phyloP scores from a whole-genome alignment of 1,140 invertebrate genomes.

The Procambarus virginalis region DNA sequence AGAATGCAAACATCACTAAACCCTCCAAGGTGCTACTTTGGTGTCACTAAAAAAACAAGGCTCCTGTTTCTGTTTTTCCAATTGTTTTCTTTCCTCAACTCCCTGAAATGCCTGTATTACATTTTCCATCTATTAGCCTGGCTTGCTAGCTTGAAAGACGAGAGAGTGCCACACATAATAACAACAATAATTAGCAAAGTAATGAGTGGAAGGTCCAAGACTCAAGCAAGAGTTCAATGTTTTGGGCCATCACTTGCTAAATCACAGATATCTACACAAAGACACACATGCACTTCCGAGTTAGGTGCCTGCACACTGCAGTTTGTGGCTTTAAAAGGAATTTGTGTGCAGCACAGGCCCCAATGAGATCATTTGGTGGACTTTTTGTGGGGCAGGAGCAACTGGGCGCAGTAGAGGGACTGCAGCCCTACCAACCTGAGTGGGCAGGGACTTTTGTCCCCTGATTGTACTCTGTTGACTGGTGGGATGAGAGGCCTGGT shows the following conservation, averaged over 20 bases:
- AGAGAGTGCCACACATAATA: slow-evolving; percentile 28
- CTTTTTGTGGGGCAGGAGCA: slow-evolving; percentile 38
- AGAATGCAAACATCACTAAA: slow-evolving; percentile 5
- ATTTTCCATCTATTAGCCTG: slow-evolving; percentile 16
- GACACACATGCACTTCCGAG: slow-evolving; percentile 33
- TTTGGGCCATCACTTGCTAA: slow-evolving; percentile 42
- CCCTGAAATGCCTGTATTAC: slow-evolving; percentile 34
- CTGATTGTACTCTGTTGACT: slow-evolving; percentile 62
- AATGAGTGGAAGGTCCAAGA: slow-evolving; percentile 1
- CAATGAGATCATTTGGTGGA: slow-evolving; percentile 60
- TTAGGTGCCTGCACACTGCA: slow-evolving; percentile 27
- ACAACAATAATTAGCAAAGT: slow-evolving; percentile 37
- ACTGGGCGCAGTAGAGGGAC: slow-evolving; percentile 31
- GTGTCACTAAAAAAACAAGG: slow-evolving; percentile 22
- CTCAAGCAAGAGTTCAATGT: slow-evolving; percentile 18
- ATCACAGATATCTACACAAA: slow-evolving; percentile 54
- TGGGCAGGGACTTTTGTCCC: slow-evolving; percentile 45
- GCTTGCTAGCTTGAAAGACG: slow-evolving; percentile 28
- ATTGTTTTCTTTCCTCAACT: neutral
- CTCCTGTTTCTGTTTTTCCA: slow-evolving; percentile 5
- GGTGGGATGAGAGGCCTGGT: slow-evolving; percentile 52
- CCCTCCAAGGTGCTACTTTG: slow-evolving; percentile 19
- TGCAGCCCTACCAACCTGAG: slow-evolving; percentile 49
- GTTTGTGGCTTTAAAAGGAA: slow-evolving; percentile 23
- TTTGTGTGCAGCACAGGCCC: slow-evolving; percentile 28